These are phyloP conservation scores for Entelurus aequoreus DNA, from an alignment of 2,113 vertebrate species.

Conservation along the genomic window DNA sequence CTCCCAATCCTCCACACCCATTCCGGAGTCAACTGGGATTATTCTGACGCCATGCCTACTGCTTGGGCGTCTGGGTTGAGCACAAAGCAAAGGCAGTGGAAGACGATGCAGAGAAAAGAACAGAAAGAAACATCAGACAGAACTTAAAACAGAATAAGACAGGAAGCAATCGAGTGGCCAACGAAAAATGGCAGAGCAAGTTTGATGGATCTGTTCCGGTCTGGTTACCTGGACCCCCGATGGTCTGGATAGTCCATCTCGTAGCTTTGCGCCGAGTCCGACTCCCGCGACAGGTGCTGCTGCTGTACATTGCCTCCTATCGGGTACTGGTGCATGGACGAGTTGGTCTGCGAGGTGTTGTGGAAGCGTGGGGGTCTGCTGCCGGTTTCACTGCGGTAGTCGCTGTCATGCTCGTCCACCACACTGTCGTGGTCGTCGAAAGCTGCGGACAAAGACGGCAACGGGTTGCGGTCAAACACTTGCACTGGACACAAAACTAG, in stretches of 20 bases:
- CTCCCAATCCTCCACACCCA: conserved; percentile 82
- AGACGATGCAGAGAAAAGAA: conserved; percentile 44
- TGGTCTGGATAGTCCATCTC: conserved; percentile 80
- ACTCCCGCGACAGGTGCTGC: conserved; percentile 68
- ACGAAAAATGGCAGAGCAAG: neutral
- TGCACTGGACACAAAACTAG: neutral
- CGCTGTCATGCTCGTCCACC: conserved; percentile 77
- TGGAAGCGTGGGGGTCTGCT: conserved; percentile 77
- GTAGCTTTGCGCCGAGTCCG: conserved; percentile 75
- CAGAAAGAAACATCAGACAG: conserved; percentile 31
- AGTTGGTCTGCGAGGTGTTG: conserved; percentile 83
- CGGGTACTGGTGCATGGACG: conserved; percentile 86
- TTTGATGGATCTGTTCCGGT: neutral
- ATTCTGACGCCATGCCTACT: conserved; percentile 77
- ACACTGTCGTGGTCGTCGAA: conserved; percentile 90
- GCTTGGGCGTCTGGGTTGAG: conserved; percentile 61
- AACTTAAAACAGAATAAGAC: conserved; percentile 7
- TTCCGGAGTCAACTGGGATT: conserved; percentile 80
- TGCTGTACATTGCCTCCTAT: conserved; percentile 73
- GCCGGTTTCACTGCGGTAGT: neutral
- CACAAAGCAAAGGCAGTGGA: conserved; percentile 30
- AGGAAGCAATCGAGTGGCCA: conserved; percentile 16
- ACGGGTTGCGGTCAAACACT: neutral
- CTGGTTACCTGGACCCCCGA: conserved; percentile 74
- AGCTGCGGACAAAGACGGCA: conserved; percentile 62